A percentile compares a stretch with the other conserved stretches of the same genome.
phyloP scores from a whole-genome alignment of 2,888 invertebrate species.

The Stictocephala bisonia region DNA sequence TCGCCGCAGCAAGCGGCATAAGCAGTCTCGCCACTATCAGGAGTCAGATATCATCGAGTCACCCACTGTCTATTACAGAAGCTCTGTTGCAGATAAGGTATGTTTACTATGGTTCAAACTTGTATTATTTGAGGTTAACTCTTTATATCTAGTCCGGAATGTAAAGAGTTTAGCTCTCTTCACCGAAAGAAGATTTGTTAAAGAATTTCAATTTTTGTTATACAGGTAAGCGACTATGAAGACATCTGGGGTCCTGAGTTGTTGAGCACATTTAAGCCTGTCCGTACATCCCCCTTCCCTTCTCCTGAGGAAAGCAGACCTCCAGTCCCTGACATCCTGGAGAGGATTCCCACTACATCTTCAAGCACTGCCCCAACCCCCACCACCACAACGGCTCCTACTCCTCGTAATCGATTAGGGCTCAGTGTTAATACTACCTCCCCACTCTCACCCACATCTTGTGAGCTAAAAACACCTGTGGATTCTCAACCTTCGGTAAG shows the following conservation, averaged over 20 bases:
- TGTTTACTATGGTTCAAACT: too few species aligned
- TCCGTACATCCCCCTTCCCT: conserved; percentile 57
- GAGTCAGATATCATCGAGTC: conserved; percentile 88
- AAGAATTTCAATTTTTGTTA: too few species aligned
- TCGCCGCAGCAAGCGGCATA: conserved; percentile 63
- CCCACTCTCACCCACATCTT: conserved; percentile 51
- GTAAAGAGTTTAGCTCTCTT: too few species aligned
- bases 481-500: conserved; percentile 63
- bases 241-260: conserved; percentile 87
- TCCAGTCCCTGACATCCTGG: conserved; percentile 57
- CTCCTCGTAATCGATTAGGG: conserved; percentile 53
- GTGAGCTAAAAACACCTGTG: conserved; percentile 52
- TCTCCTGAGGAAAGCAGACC: conserved; percentile 56
- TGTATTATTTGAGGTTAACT: too few species aligned
- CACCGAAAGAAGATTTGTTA: too few species aligned
- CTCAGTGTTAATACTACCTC: conserved; percentile 53
- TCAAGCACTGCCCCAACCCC: conserved; percentile 43
- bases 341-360: conserved; percentile 48
- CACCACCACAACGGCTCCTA: conserved; percentile 53
- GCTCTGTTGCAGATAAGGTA: conserved; percentile 87
- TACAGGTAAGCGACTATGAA: conserved; percentile 85
- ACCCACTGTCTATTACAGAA: conserved; percentile 83
- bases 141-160: too few species aligned
- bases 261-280: conserved; percentile 61
- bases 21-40: conserved; percentile 68